Percentiles rank a stretch among this genome's conserved stretches.
Evolutionary conservation across 2,888 invertebrate species (phyloP).

Genomic region (Eupithecia dodoneata): DNA sequence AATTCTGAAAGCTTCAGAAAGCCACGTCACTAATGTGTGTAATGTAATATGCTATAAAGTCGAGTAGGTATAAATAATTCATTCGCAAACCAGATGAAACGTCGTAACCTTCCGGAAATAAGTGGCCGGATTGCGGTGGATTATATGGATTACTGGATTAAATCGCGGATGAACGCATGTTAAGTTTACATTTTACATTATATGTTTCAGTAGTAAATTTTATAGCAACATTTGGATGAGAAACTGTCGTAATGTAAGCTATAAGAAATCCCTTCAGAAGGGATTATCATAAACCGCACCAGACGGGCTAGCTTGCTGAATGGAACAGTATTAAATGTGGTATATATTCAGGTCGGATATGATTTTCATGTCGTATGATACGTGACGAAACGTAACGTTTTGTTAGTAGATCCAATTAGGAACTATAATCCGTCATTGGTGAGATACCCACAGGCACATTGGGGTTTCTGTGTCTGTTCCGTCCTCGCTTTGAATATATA

Average conservation of each 20-base stretch:
- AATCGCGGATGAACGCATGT: neutral
- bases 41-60: conserved; percentile 16
- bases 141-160: conserved; percentile 13
- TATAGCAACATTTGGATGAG: neutral
- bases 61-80: conserved; percentile 19
- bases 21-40: conserved; percentile 3
- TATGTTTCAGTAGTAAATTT: neutral
- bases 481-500: neutral
- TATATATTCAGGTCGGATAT: neutral
- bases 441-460: neutral
- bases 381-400: neutral
- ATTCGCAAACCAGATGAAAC: conserved; percentile 23
- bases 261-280: neutral
- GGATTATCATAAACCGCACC: neutral
- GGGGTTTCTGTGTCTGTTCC: neutral
- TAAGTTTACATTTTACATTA: neutral
- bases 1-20: neutral
- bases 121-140: conserved; percentile 12
- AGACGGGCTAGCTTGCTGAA: neutral
- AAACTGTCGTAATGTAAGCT: neutral
- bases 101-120: conserved; percentile 24
- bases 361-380: neutral
- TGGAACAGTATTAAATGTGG: neutral
- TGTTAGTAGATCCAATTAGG: neutral
- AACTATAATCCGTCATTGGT: no score